Evolutionary conservation across 1,140 invertebrate genomes (phyloP).

Genomic region (Drosophila nigromelanica): DNA sequence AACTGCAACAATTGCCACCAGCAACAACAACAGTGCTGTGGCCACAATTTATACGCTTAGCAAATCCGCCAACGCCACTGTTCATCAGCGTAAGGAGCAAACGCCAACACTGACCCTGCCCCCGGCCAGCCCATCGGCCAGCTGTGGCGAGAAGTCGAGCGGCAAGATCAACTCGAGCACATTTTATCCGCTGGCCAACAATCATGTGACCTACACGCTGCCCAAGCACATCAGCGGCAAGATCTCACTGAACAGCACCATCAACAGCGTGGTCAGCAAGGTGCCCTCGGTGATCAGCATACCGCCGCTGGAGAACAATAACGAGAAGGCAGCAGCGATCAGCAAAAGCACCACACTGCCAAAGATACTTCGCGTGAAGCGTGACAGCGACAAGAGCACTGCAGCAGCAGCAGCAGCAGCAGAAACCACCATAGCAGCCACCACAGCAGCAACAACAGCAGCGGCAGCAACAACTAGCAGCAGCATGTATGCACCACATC

Average conservation of each 20-base stretch:
- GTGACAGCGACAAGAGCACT: background rate
- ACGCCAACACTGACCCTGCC: conserved; percentile 67
- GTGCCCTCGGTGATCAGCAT: conserved; percentile 83
- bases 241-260: conserved; percentile 79
- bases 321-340: conserved; percentile 20
- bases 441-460: conserved; percentile 14
- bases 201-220: conserved; percentile 82
- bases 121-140: conserved; percentile 51
- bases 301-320: conserved; percentile 65
- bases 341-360: conserved; percentile 57
- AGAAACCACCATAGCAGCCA: conserved; percentile 14
- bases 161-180: conserved; percentile 81
- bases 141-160: conserved; percentile 54
- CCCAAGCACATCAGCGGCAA: conserved; percentile 82
- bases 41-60: conserved; percentile 76
- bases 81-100: conserved; percentile 65
- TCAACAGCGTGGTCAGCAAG: conserved; percentile 82
- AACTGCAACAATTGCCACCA: conserved; percentile 32
- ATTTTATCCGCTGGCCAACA: conserved; percentile 80
- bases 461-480: conserved; percentile 22
- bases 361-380: conserved; percentile 50
- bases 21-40: conserved; percentile 59
- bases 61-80: conserved; percentile 48
- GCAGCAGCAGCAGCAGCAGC: conserved; percentile 1
- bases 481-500: conserved; percentile 78